These are phyloP conservation scores for Pteronura brasiliensis DNA, from an alignment of 2,113 vertebrate genomes.

Conservation along the genomic window DNA sequence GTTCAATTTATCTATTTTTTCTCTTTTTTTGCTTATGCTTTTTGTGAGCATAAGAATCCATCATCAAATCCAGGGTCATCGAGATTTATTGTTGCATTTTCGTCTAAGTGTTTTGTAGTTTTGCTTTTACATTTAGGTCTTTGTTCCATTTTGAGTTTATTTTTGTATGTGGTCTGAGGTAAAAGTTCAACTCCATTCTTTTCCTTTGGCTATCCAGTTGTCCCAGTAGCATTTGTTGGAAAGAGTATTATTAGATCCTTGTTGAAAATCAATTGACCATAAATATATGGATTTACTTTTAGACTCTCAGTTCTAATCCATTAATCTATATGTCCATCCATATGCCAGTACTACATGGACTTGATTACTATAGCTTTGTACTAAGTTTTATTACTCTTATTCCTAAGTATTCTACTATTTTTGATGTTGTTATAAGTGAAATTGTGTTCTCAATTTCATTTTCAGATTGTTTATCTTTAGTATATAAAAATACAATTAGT, in stretches of 20 bases:
- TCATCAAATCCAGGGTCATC: neutral
- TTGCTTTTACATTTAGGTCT: neutral
- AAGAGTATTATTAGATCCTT: neutral
- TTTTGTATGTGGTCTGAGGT: neutral
- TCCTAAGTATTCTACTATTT: slow-evolving; percentile 9
- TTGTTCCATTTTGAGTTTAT: neutral
- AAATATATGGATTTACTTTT: slow-evolving; percentile 13
- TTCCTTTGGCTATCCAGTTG: neutral
- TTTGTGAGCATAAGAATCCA: neutral
- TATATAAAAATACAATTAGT: neutral
- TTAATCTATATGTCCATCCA: neutral
- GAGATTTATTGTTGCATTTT: neutral
- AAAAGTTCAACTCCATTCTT: neutral
- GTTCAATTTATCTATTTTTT: neutral
- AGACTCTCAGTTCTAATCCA: neutral
- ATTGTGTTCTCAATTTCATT: slow-evolving; percentile 10
- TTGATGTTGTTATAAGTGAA: neutral
- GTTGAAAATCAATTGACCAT: neutral
- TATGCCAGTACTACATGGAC: neutral
- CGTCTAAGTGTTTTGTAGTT: neutral
- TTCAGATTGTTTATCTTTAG: neutral
- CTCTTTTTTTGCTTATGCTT: neutral
- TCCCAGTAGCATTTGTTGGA: neutral
- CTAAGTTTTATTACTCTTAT: neutral
- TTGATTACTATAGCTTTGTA: neutral